A percentile compares a stretch with the other conserved stretches of the same genome.
Evolutionary conservation across 2,113 vertebrate genomes (phyloP).

Genomic region (Hymenochirus boettgeri): DNA sequence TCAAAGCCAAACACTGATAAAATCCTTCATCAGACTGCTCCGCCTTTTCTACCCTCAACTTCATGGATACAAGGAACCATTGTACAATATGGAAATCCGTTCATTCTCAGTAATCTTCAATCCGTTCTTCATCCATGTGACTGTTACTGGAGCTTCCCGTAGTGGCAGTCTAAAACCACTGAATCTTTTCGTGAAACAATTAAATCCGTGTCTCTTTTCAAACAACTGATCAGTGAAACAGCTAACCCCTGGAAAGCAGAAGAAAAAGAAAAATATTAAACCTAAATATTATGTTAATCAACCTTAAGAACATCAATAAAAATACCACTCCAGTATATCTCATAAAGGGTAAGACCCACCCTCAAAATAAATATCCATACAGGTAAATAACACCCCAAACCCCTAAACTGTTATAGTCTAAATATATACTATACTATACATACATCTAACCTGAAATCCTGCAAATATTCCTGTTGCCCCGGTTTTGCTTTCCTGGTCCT

Average conservation of each 20-base stretch:
- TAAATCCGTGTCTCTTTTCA: slow-evolving; percentile 80
- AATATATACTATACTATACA: too few relatives aligned
- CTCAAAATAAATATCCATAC: too few relatives aligned
- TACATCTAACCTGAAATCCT: too few relatives aligned
- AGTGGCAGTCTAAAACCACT: slow-evolving; percentile 85
- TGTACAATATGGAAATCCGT: slow-evolving; percentile 76
- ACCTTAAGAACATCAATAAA: neutral
- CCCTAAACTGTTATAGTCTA: too few relatives aligned
- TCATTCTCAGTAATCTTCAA: slow-evolving; percentile 74
- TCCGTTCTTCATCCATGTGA: slow-evolving; percentile 89
- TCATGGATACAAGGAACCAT: slow-evolving; percentile 86
- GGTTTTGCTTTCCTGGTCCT: too few relatives aligned
- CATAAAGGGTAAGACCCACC: too few relatives aligned
- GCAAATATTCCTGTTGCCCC: too few relatives aligned
- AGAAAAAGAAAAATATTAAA: neutral
- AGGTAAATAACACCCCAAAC: too few relatives aligned
- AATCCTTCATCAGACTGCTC: slow-evolving; percentile 85
- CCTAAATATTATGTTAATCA: too few relatives aligned
- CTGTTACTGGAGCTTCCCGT: slow-evolving; percentile 82
- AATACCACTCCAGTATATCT: too few relatives aligned
- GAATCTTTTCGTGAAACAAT: slow-evolving; percentile 76
- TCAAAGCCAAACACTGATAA: slow-evolving; percentile 93
- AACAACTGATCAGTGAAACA: slow-evolving; percentile 91
- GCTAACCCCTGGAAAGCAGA: slow-evolving; percentile 65
- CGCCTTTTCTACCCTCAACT: slow-evolving; percentile 78